Base-by-base conservation (phyloP, 2,797 vertebrate species). In the Rhinatrema bivittatum region DNA sequence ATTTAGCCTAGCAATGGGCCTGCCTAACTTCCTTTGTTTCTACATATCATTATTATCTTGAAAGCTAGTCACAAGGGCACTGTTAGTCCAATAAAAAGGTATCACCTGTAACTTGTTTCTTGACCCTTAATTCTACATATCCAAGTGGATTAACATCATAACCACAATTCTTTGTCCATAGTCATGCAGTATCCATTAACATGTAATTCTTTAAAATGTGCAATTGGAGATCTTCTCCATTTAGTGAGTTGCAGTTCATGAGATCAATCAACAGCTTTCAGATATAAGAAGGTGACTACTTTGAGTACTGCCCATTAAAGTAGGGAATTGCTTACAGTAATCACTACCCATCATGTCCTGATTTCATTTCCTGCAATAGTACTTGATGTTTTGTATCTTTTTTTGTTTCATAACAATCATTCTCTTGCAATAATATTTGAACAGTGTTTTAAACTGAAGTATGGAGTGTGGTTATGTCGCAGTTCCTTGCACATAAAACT, bases 151-250 rank as follows among this genome's bases (percentile, higher is more conserved):
- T n/a, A n/a, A n/a, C n/a, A n/a, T n/a, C n/a, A n/a, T n/a, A n/a
- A n/a, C n/a, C n/a, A n/a, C n/a, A n/a, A n/a, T n/a, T n/a, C n/a
- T n/a, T n/a, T n/a, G n/a, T n/a, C n/a, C 46, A 30, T 42, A 41
- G 28, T 40, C 50, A 27, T 16, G 29, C 26, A 33, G 39, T 50
- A 49, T 39, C 39, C 46, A 42, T 50, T 42, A 42, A 42, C 36
- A 18, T 13, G 28, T 28, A 50, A 28, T 46, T 39, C 50, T 42
- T 42, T 50, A 50, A 50, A 46, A 42, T 41, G 29, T 32, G 50
- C 50, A 46, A 50, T 50, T 50, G 50, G 46, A 42, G 28, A 50
- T 50, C 39, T 50, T 50, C 50, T 46, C 50, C 33, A 50, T 46
- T 50, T 46, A 50, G 50, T 46, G 50, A 41, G 39, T 50, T 50